phyloP scores from a whole-genome alignment of 1,140 invertebrate species.

The Drosophila kikkawai region DNA sequence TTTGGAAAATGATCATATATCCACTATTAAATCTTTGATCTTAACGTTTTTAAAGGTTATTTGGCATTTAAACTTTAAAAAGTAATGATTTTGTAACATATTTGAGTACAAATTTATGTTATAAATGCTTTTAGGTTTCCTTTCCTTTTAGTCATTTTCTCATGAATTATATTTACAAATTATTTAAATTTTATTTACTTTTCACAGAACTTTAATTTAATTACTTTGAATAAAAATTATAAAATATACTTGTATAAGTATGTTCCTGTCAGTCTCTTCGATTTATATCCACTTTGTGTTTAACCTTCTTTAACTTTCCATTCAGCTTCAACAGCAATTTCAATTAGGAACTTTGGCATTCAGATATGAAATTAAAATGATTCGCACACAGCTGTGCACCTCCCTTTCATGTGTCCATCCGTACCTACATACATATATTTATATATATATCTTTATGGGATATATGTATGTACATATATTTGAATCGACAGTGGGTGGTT shows the following conservation, averaged over 20 bases:
- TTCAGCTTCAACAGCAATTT: slow-evolving; percentile 46
- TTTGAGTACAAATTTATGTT: not conserved
- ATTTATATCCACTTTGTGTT: slow-evolving; percentile 1
- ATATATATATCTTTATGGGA: not conserved
- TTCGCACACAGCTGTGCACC: slow-evolving; percentile 70
- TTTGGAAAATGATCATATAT: not conserved
- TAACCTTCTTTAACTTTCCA: slow-evolving; percentile 8
- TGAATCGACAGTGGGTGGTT: slow-evolving; percentile 40
- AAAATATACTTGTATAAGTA: not conserved
- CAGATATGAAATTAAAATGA: slow-evolving; percentile 80
- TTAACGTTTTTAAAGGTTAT: too few species aligned
- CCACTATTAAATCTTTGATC: too few species aligned
- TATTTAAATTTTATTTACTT: not conserved
- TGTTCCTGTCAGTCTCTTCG: not conserved
- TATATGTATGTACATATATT: slow-evolving; percentile 4
- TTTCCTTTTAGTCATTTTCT: not conserved
- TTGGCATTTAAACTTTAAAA: not conserved
- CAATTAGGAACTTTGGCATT: slow-evolving; percentile 74
- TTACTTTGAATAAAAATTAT: not conserved
- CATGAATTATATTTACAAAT: not conserved
- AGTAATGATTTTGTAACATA: not conserved
- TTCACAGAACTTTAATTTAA: not conserved
- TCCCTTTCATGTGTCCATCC: slow-evolving; percentile 13
- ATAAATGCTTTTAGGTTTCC: not conserved
- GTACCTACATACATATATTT: not conserved